A percentile compares a stretch with the other conserved stretches of the same genome.
phyloP scores from a whole-genome alignment of 2,888 invertebrate species.

The Agrotis clavis region DNA sequence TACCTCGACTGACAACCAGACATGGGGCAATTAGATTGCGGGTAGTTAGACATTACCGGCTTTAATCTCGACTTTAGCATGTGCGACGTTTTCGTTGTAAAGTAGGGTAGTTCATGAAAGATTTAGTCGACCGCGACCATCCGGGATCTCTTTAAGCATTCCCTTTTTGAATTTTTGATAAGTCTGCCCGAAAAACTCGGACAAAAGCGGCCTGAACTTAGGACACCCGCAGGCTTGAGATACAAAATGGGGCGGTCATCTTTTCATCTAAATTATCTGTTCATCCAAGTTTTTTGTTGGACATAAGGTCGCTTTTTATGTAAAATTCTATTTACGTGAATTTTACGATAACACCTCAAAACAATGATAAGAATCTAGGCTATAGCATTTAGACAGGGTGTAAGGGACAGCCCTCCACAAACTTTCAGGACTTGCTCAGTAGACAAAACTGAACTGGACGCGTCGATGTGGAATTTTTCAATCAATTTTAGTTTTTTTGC shows the following conservation, averaged over 20 bases:
- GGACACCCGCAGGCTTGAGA: constrained; percentile 24
- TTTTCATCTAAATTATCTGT: constrained; percentile 39
- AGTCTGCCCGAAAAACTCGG: constrained; percentile 25
- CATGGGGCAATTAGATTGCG: constrained; percentile 78
- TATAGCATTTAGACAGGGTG: too few species aligned
- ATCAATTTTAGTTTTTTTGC: too few species aligned
- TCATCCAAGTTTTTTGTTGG: neutral
- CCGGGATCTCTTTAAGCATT: constrained; percentile 38
- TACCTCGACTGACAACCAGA: constrained; percentile 71
- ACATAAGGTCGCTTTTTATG: neutral
- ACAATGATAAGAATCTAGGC: too few species aligned
- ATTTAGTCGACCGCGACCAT: constrained; percentile 46
- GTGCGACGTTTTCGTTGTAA: constrained; percentile 42
- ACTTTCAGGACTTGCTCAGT: too few species aligned
- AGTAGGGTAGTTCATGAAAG: constrained; percentile 42
- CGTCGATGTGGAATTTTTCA: too few species aligned
- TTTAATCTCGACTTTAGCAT: constrained; percentile 51
- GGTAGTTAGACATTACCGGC: constrained; percentile 67
- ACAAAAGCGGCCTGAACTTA: constrained; percentile 15
- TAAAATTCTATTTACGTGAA: neutral
- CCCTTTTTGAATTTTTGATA: constrained; percentile 54
- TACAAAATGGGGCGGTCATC: constrained; percentile 41
- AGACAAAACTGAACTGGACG: too few species aligned
- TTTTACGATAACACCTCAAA: too few species aligned
- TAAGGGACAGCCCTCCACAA: too few species aligned